These are phyloP conservation scores for Eptesicus fuscus DNA, from an alignment of 2,113 vertebrate species.

Conservation along the genomic window DNA sequence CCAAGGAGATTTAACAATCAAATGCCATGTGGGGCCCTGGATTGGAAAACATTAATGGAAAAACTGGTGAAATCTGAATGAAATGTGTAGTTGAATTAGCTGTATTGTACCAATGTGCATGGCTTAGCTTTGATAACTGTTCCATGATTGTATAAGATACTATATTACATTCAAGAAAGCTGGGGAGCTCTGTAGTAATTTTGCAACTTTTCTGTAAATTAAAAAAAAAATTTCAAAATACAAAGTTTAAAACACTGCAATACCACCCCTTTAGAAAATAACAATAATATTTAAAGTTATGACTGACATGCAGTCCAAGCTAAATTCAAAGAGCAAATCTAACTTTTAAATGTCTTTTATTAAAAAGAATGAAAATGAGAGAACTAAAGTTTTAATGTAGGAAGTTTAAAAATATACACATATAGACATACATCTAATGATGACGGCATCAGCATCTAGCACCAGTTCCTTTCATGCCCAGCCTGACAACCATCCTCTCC, in stretches of 20 bases:
- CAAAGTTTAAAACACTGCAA: not conserved
- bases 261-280: not conserved
- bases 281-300: not conserved
- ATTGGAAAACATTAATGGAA: not conserved
- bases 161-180: not conserved
- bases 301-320: not conserved
- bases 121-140: not conserved
- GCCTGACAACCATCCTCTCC: too few species aligned
- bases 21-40: not conserved
- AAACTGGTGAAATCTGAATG: not conserved
- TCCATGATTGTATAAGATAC: not conserved
- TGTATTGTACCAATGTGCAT: not conserved
- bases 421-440: not conserved
- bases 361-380: not conserved
- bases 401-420: not conserved
- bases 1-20: not conserved
- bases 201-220: not conserved
- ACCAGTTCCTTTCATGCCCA: too few species aligned
- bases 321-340: not conserved
- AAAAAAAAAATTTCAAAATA: constrained; percentile 34
- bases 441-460: too few species aligned
- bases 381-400: not conserved
- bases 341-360: not conserved
- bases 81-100: not conserved
- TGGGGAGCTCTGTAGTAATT: not conserved